These are phyloP conservation scores for crab-eating macaque (Macaca fascicularis) DNA, from an alignment of 2,113 vertebrate species.

Conservation along the genomic window T2T-MFA8v1.1 NC_088377.1:177695501-177696000, in stretches of 20 bases:
- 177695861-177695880: not conserved
- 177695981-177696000: not conserved
- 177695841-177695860: not conserved
- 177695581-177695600: not conserved
- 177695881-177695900: not conserved
- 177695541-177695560: slow-evolving; percentile 10
- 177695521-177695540: not conserved
- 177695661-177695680: not conserved
- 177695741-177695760: not conserved
- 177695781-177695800: not conserved
- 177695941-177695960: not conserved
- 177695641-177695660: not conserved
- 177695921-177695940: not conserved
- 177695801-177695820: not conserved
- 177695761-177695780: not conserved
- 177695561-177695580: not conserved
- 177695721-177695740: not conserved
- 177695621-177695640: slow-evolving; percentile 25
- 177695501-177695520: not conserved
- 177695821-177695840: not conserved
- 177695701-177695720: not conserved
- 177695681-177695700: not conserved
- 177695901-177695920: not conserved
- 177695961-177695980: not conserved
- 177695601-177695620: not conserved